Evolutionary conservation across 2,113 vertebrate genomes (phyloP).

Genomic region (Sylvicapra grimmia): DNA sequence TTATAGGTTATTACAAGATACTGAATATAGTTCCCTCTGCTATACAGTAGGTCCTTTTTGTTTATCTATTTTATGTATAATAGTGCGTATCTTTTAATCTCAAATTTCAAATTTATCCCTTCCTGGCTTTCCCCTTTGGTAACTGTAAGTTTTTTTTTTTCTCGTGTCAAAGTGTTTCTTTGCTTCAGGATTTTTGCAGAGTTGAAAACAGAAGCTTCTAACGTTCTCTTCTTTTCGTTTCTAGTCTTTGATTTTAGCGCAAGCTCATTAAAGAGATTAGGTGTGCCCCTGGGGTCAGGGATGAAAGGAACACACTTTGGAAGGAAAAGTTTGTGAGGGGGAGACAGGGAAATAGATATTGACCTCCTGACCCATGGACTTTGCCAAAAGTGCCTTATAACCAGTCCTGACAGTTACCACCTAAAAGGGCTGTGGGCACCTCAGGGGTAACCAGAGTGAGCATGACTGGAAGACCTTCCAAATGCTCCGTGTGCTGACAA

Average conservation of each 20-base stretch:
- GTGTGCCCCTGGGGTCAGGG: constrained; percentile 41
- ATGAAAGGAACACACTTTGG: constrained; percentile 26
- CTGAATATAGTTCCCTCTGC: not conserved
- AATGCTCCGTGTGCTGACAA: not conserved
- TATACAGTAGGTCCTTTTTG: not conserved
- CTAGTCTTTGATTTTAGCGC: constrained; percentile 47
- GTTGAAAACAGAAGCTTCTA: constrained; percentile 11
- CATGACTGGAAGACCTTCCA: accelerated
- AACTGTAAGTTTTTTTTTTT: not conserved
- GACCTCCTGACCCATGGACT: constrained; percentile 44
- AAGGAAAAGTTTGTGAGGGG: constrained; percentile 21
- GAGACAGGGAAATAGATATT: constrained; percentile 30
- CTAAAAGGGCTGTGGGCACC: not conserved
- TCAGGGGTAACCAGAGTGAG: not conserved
- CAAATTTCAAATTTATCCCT: not conserved
- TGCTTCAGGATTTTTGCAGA: constrained; percentile 14
- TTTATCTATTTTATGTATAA: not conserved
- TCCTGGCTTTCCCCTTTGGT: not conserved
- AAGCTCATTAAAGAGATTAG: constrained; percentile 55
- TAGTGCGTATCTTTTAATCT: not conserved
- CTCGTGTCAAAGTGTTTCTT: not conserved
- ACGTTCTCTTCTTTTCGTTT: constrained; percentile 10
- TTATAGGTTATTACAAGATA: not conserved
- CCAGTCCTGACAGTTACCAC: not conserved
- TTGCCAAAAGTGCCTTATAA: not conserved